These are phyloP conservation scores for Rhinichthys klamathensis DNA, from an alignment of 2,113 vertebrate species.

Conservation along the genomic window DNA sequence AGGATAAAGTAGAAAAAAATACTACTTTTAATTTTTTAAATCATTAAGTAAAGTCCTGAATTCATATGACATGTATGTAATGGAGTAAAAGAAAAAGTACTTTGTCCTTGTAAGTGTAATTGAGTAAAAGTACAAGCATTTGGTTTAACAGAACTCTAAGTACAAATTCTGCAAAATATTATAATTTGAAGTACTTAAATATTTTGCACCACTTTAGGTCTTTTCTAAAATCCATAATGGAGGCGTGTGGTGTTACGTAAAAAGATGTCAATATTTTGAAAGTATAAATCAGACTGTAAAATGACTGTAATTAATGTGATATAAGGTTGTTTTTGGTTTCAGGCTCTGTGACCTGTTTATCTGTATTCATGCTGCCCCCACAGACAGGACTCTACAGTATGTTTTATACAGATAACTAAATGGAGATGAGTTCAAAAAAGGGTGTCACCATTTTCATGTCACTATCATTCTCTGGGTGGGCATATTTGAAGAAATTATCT, in stretches of 20 bases:
- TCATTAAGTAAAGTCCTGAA: neutral
- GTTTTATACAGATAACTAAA: conserved; percentile 50
- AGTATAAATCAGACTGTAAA: neutral
- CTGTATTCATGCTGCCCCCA: neutral
- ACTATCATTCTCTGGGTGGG: conserved; percentile 7
- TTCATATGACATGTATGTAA: neutral
- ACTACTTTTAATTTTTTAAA: neutral
- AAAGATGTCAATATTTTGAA: neutral
- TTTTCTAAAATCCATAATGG: neutral
- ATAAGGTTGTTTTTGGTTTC: neutral
- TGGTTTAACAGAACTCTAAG: neutral
- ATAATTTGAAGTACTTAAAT: neutral
- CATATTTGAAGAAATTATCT: conserved; percentile 2
- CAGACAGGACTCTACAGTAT: conserved; percentile 31
- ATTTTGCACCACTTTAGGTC: neutral
- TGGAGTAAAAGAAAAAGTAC: no score
- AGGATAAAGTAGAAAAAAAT: no score
- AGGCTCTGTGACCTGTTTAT: neutral
- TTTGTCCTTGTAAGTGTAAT: neutral
- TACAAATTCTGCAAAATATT: neutral
- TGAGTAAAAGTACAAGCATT: neutral
- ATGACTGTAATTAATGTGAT: neutral
- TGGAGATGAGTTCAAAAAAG: conserved; percentile 8
- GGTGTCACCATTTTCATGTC: conserved; percentile 29
- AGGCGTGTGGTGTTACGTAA: neutral